A percentile compares a stretch with the other conserved stretches of the same genome.
Conservation (phyloP, 2,888 invertebrate species). For the Cybosia mesomella region DNA sequence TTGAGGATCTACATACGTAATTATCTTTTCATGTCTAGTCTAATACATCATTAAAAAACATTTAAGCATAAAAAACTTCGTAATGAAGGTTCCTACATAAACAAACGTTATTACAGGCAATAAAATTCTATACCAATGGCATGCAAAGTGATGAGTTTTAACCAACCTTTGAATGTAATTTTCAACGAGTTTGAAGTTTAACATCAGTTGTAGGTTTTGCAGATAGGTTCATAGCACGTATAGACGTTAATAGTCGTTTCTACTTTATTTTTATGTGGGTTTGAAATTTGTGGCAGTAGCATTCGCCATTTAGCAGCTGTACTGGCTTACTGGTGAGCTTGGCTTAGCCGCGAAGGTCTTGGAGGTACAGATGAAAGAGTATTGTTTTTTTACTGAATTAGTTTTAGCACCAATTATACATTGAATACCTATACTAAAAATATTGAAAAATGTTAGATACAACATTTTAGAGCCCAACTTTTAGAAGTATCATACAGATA, state of each 20-base stretch:
- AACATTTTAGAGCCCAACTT: too few relatives aligned
- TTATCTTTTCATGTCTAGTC: slow-evolving; percentile 16
- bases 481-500: too few relatives aligned
- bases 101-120: slow-evolving; percentile 46
- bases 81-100: slow-evolving; percentile 26
- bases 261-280: slow-evolving; percentile 36
- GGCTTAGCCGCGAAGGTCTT: too few relatives aligned
- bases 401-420: too few relatives aligned
- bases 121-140: slow-evolving; percentile 52
- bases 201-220: slow-evolving; percentile 50
- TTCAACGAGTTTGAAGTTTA: slow-evolving; percentile 70
- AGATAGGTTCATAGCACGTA: slow-evolving; percentile 42
- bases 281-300: neutral
- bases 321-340: too few relatives aligned
- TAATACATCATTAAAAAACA: slow-evolving; percentile 25
- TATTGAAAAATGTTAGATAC: too few relatives aligned
- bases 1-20: neutral
- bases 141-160: slow-evolving; percentile 59
- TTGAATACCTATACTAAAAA: too few relatives aligned
- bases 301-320: too few relatives aligned
- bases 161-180: slow-evolving; percentile 60
- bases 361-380: too few relatives aligned
- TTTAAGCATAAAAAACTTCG: slow-evolving; percentile 38
- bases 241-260: slow-evolving; percentile 44
- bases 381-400: neutral